Evolutionary conservation across 2,113 vertebrate species (phyloP), one percentile per base, ranked within the genome.

Genomic region (Anoplopoma fimbria): DNA sequence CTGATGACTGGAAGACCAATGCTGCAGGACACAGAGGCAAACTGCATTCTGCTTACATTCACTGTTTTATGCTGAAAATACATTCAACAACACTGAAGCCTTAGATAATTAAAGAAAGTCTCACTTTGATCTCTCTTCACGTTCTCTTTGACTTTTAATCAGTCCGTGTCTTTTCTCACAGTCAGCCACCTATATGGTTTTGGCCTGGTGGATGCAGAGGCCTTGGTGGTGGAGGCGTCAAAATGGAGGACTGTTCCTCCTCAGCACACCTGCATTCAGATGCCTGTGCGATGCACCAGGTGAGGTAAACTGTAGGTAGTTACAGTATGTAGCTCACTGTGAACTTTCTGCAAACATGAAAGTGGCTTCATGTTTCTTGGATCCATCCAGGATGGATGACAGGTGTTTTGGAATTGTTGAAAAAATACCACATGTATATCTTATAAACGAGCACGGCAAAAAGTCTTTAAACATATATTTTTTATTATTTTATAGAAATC

Each of bases 101-200:
- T 34, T 2, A 55, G 23, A 27, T 60, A 6, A 21, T 69, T 15
- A 36, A 38, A 36, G 12, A 69, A 27, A 38, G 10, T 31, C 2
- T 17, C 21, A 25, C 29, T 15, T n/a, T 49, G 4, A 47, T 57
- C n/a, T 34, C 1, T 25, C 21, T 17, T 33, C 12, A 34, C 0
- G 1, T n/a, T 57, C 40, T 62, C 12, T 36, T 47, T 51, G 13
- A 40, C 45, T 58, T 27, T 7, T 31, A 60, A 63, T 79, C 2
- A 61, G 62, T 96, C 40, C 95, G 84, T 95, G 89, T 95, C 88
- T 96, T 63, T 95, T 82, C 92, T 92, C 95, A 73, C 93, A 98
- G 97, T 99, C 93, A 99, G 97, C 94, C 97, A 98, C 93, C 93
- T 98, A 63, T 99, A 98, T 87, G 97, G 97, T 49, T 98, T 97